Percentiles rank a stretch among this genome's conserved stretches.
Conservation (phyloP, 2,797 vertebrate genomes). For the Luscinia luscinia region DNA sequence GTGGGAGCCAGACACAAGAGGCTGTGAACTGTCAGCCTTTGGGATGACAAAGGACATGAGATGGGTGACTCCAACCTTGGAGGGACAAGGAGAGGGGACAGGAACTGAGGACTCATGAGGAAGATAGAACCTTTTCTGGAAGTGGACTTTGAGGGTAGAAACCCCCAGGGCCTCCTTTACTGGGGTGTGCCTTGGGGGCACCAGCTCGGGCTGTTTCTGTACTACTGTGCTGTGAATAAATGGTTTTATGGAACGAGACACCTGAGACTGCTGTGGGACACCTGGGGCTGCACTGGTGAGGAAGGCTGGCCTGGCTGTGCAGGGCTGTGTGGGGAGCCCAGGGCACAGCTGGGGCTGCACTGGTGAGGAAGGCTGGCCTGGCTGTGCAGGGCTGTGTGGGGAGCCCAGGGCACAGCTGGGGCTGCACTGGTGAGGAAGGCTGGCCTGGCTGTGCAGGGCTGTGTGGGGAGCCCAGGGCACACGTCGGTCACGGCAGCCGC, state of each 20-base stretch:
- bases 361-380: no score
- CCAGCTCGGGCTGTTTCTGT: accelerated
- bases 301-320: no score
- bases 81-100: background rate
- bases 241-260: background rate
- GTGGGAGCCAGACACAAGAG: background rate
- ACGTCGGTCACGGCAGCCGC: background rate
- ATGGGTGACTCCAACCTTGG: background rate
- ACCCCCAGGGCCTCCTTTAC: background rate
- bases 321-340: no score
- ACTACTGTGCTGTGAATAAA: background rate
- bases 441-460: background rate
- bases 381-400: no score
- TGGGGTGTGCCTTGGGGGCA: background rate
- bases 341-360: no score
- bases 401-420: background rate
- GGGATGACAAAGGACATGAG: background rate
- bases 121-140: background rate
- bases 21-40: background rate
- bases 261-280: background rate
- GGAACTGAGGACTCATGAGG: background rate
- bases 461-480: background rate
- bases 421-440: accelerated
- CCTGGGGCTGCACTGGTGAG: accelerated
- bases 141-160: background rate